phyloP scores from a whole-genome alignment of 2,888 invertebrate species.

The Parelbella ahira region DNA sequence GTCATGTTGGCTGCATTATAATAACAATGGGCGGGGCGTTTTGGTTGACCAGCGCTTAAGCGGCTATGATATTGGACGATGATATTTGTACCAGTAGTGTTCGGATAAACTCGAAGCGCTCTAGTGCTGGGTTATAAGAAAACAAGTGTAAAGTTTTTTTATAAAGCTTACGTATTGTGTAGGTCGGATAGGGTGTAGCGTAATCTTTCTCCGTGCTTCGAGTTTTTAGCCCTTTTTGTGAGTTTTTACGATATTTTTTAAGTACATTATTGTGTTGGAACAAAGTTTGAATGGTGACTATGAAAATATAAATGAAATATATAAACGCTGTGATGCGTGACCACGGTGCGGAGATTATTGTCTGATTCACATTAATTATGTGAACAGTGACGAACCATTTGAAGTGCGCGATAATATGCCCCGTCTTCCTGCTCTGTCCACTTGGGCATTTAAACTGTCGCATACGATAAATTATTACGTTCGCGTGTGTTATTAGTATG shows the following conservation, averaged over 20 bases:
- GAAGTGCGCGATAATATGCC: conserved; percentile 71
- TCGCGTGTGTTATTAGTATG: conserved; percentile 47
- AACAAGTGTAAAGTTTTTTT: conserved; percentile 69
- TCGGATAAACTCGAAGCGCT: conserved; percentile 31
- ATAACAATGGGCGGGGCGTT: conserved; percentile 70
- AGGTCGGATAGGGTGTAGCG: conserved; percentile 52
- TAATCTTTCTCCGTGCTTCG: conserved; percentile 39
- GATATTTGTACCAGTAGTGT: neutral
- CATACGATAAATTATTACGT: conserved; percentile 35
- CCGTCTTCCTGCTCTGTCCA: conserved; percentile 40
- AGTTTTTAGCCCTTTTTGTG: conserved; percentile 30
- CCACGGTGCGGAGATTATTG: conserved; percentile 49
- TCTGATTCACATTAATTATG: conserved; percentile 74
- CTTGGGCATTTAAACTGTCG: conserved; percentile 36
- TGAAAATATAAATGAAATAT: conserved; percentile 24
- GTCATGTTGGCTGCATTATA: conserved; percentile 77
- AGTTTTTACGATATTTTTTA: conserved; percentile 33
- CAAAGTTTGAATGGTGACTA: conserved; percentile 32
- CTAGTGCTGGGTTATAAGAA: conserved; percentile 38
- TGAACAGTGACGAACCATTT: conserved; percentile 73
- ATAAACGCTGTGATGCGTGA: conserved; percentile 43
- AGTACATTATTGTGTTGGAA: conserved; percentile 30
- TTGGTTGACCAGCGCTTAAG: conserved; percentile 40
- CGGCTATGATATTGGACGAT: conserved; percentile 38
- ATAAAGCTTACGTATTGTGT: conserved; percentile 61